Percentiles rank a stretch among this genome's conserved stretches.
phyloP scores from a whole-genome alignment of 2,888 invertebrate species.

The Orthosia incerta region DNA sequence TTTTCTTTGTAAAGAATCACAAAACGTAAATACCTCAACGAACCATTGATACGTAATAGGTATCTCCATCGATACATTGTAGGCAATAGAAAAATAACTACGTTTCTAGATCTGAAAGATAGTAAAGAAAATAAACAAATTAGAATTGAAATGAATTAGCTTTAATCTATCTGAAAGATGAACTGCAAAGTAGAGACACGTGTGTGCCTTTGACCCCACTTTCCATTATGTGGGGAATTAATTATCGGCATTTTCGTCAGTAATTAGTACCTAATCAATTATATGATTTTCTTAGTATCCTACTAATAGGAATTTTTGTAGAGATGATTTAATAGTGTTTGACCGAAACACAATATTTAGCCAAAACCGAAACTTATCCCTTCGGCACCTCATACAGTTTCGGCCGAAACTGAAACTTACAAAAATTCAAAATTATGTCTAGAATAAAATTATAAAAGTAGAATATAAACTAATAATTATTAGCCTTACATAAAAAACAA shows the following conservation, averaged over 20 bases:
- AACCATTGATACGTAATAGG: not conserved
- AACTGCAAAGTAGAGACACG: constrained; percentile 43
- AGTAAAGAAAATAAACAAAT: constrained; percentile 31
- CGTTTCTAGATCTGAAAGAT: constrained; percentile 47
- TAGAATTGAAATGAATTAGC: constrained; percentile 16
- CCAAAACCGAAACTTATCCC: too few species aligned
- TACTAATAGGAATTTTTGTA: not conserved
- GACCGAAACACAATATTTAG: too few species aligned
- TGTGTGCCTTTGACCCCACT: constrained; percentile 47
- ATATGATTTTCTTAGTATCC: not conserved
- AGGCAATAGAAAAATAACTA: constrained; percentile 27
- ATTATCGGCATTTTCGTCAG: constrained; percentile 21
- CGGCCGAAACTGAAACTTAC: too few species aligned
- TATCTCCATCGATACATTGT: constrained; percentile 7
- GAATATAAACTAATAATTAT: too few species aligned
- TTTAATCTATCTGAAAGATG: constrained; percentile 27
- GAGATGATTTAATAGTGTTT: too few species aligned
- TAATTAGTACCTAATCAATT: constrained; percentile 18
- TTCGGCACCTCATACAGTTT: too few species aligned
- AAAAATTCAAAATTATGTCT: too few species aligned
- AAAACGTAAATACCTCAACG: not conserved
- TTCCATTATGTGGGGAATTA: constrained; percentile 19
- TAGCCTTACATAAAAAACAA: too few species aligned
- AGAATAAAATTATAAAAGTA: too few species aligned
- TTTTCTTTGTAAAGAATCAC: constrained; percentile 19